Conservation (phyloP, 2,888 invertebrate species). For the Drosophila mettleri region DNA sequence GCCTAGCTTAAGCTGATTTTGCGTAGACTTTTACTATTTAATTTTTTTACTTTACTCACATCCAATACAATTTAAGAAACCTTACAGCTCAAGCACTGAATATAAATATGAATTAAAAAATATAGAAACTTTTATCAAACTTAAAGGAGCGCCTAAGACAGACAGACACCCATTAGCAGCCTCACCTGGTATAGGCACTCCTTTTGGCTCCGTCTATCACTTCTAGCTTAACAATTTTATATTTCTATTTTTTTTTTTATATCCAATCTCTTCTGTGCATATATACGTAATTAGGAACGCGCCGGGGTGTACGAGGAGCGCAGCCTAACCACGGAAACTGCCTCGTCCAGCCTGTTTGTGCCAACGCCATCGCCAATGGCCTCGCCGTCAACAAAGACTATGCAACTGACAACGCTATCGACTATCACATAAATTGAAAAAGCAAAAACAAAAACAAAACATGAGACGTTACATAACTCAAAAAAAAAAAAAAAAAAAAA, state of each 20-base stretch:
- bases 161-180: too few relatives aligned
- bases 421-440: conserved; percentile 76
- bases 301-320: conserved; percentile 83
- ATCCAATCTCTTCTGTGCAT: too few relatives aligned
- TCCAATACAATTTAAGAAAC: too few relatives aligned
- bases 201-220: neutral
- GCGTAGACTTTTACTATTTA: too few relatives aligned
- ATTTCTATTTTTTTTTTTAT: neutral
- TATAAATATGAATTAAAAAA: too few relatives aligned
- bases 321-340: conserved; percentile 84
- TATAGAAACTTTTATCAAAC: too few relatives aligned
- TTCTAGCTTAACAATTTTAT: neutral
- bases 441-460: neutral
- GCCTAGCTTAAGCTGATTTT: too few relatives aligned
- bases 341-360: conserved; percentile 84
- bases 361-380: conserved; percentile 84
- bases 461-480: conserved; percentile 30
- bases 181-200: too few relatives aligned
- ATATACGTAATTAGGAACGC: conserved; percentile 74
- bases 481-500: conserved; percentile 11
- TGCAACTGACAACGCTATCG: conserved; percentile 83
- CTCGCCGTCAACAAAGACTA: conserved; percentile 83
- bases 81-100: too few relatives aligned
- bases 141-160: too few relatives aligned
- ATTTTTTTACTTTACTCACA: too few relatives aligned